Evolutionary conservation across 1,140 invertebrate genomes (phyloP).

Genomic region (Drosophila tsacasi): DNA sequence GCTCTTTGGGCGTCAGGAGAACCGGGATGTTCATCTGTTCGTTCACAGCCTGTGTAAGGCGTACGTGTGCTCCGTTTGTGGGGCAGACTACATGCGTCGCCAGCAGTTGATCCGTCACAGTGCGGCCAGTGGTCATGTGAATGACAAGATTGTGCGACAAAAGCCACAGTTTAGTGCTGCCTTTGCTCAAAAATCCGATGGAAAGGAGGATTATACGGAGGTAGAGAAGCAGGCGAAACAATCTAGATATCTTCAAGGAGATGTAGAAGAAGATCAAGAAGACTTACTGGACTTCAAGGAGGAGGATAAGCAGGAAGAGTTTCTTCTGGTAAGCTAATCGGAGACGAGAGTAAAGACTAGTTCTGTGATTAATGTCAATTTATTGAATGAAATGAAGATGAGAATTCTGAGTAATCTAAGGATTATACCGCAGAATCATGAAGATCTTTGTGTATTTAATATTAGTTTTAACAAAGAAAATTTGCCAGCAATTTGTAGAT

Average conservation of each 20-base stretch:
- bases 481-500: no score
- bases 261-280: background rate
- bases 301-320: background rate
- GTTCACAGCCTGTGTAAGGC: constrained; percentile 94
- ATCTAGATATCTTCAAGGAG: background rate
- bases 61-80: constrained; percentile 93
- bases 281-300: background rate
- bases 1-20: constrained; percentile 93
- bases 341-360: background rate
- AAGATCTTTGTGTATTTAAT: background rate
- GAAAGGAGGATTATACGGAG: no score
- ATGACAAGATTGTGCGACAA: constrained; percentile 92
- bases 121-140: constrained; percentile 89
- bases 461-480: background rate
- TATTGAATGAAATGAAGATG: background rate
- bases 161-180: constrained; percentile 88
- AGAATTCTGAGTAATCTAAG: background rate
- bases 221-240: background rate
- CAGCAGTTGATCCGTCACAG: constrained; percentile 92
- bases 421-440: background rate
- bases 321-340: background rate
- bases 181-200: background rate
- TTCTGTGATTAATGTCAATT: background rate
- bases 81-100: constrained; percentile 93
- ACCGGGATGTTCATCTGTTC: constrained; percentile 93